Percentiles rank a stretch among this genome's conserved stretches.
Conservation (phyloP, 1,140 invertebrate species). For the Drosophila chauvacae region DNA sequence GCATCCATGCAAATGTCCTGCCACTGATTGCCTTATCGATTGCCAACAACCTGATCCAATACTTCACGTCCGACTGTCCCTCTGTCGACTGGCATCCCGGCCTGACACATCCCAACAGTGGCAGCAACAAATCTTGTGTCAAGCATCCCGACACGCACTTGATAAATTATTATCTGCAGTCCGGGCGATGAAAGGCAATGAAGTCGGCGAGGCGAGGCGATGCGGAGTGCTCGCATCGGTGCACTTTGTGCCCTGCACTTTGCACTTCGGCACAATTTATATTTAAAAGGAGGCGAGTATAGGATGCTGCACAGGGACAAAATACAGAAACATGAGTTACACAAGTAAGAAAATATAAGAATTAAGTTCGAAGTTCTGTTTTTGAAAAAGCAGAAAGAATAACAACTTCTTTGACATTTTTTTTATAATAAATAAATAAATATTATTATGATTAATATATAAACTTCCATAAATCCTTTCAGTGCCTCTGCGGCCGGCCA, state of each 20-base stretch:
- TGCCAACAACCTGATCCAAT: slow-evolving; percentile 38
- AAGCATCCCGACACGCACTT: slow-evolving; percentile 60
- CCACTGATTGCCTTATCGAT: slow-evolving; percentile 36
- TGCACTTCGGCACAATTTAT: slow-evolving; percentile 62
- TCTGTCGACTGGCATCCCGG: slow-evolving; percentile 55
- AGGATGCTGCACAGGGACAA: background rate
- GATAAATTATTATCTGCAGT: slow-evolving; percentile 71
- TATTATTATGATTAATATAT: background rate
- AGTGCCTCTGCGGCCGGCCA: slow-evolving; percentile 1
- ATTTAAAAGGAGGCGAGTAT: slow-evolving; percentile 47
- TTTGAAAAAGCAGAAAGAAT: too few relatives aligned
- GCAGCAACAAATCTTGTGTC: slow-evolving; percentile 54
- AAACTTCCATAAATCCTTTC: background rate
- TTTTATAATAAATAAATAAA: background rate
- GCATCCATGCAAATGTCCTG: slow-evolving; percentile 41
- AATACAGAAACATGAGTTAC: background rate
- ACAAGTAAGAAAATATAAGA: background rate
- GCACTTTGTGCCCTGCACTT: slow-evolving; percentile 54
- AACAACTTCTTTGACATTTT: too few relatives aligned
- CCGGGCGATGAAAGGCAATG: slow-evolving; percentile 57
- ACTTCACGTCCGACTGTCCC: slow-evolving; percentile 25
- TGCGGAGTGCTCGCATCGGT: slow-evolving; percentile 23
- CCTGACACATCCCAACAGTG: slow-evolving; percentile 37
- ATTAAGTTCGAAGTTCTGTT: background rate
- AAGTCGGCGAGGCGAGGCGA: background rate